phyloP scores from a whole-genome alignment of 2,113 vertebrate species.

The Herpailurus yagouaroundi region DNA sequence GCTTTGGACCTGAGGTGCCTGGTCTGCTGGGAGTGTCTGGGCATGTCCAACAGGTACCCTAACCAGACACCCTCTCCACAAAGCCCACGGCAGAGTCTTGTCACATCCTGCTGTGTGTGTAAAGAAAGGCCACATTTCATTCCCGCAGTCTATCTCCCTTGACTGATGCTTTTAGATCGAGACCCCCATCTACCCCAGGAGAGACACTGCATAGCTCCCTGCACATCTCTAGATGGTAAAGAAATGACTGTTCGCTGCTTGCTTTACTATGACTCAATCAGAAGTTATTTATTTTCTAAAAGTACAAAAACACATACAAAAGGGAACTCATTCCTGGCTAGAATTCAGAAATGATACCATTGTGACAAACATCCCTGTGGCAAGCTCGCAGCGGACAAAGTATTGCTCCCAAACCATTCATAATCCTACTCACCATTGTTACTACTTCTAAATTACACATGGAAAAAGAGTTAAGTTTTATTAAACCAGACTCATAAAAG shows the following conservation, averaged over 20 bases:
- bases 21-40: neutral
- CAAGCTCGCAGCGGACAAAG: neutral
- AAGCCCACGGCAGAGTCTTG: neutral
- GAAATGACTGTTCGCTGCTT: neutral
- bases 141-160: neutral
- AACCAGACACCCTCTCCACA: neutral
- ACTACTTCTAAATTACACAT: neutral
- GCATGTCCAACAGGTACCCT: too few relatives aligned
- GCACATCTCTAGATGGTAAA: accelerated
- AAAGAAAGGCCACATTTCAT: neutral
- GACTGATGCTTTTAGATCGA: neutral
- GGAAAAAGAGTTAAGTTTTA: neutral
- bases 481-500: neutral
- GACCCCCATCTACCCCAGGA: neutral
- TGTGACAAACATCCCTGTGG: neutral
- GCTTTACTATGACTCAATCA: neutral
- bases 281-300: conserved; percentile 73
- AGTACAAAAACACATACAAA: conserved; percentile 72
- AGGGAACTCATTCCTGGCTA: neutral
- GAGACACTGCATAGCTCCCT: neutral
- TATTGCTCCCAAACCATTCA: neutral
- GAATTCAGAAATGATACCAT: conserved; percentile 26
- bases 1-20: neutral
- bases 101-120: neutral
- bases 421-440: neutral